These are phyloP conservation scores for Capromys pilorides DNA, from an alignment of 2,797 vertebrate species.

Conservation along the genomic window DNA sequence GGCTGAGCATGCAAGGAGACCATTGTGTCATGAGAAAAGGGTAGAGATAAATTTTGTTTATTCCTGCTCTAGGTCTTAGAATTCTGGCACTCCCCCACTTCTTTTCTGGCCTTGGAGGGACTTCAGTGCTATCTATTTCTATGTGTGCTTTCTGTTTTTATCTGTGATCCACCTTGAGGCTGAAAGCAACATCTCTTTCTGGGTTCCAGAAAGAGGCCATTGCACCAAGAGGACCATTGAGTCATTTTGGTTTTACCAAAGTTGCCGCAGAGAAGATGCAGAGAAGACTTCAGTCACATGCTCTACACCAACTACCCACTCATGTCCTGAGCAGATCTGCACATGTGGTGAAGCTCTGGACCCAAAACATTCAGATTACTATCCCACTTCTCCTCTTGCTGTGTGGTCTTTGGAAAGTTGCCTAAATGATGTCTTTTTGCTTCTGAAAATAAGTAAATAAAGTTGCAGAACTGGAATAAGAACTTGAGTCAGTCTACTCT, in stretches of 20 bases:
- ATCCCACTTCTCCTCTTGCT: neutral
- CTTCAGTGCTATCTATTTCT: neutral
- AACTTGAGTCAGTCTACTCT: neutral
- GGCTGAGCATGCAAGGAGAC: neutral
- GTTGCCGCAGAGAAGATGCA: neutral
- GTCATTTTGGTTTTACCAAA: neutral
- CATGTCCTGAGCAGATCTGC: neutral
- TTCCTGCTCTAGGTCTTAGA: neutral
- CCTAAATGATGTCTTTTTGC: neutral
- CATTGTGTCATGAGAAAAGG: neutral
- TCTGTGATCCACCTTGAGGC: neutral
- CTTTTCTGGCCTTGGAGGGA: neutral
- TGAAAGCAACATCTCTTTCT: neutral
- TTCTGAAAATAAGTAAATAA: neutral
- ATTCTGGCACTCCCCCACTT: accelerated
- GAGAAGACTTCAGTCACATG: neutral
- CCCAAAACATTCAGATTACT: neutral
- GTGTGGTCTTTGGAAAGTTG: too few relatives aligned
- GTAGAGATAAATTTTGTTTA: too few relatives aligned
- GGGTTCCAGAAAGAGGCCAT: neutral
- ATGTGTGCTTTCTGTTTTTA: neutral
- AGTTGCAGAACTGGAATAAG: neutral
- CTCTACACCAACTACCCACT: neutral
- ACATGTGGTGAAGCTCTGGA: neutral
- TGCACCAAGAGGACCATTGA: neutral